phyloP scores from a whole-genome alignment of 2,888 invertebrate genomes.

The Agonopterix heracliana region DNA sequence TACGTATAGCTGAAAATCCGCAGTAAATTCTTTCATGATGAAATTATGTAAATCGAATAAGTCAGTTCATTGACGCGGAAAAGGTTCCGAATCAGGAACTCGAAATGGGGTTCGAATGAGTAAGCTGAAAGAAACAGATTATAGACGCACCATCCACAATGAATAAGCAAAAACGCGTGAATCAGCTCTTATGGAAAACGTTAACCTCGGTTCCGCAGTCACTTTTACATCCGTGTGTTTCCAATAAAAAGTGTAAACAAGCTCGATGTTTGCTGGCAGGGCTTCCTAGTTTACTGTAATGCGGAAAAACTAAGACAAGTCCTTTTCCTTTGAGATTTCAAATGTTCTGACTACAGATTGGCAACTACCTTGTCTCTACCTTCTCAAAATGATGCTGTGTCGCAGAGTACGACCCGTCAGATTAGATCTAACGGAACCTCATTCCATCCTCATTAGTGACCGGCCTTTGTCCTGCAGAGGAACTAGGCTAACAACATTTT shows the following conservation, averaged over 20 bases:
- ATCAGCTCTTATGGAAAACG: slow-evolving; percentile 8
- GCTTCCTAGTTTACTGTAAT: too few relatives aligned
- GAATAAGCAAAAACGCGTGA: slow-evolving; percentile 15
- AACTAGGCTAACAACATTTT: too few relatives aligned
- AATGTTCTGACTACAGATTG: too few relatives aligned
- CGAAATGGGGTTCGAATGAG: slow-evolving; percentile 3
- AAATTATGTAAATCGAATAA: slow-evolving; percentile 2
- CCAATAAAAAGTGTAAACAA: slow-evolving; percentile 22
- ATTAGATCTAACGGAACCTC: too few relatives aligned
- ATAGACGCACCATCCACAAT: slow-evolving; percentile 6
- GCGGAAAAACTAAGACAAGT: too few relatives aligned
- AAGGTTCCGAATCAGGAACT: slow-evolving; percentile 1
- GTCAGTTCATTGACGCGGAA: not conserved
- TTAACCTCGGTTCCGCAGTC: slow-evolving; percentile 12
- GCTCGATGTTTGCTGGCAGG: slow-evolving; percentile 11
- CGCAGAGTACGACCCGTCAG: too few relatives aligned
- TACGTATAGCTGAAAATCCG: too few relatives aligned
- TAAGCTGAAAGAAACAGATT: slow-evolving; percentile 4
- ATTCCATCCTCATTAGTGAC: too few relatives aligned
- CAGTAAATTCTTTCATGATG: not conserved
- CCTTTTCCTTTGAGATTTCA: too few relatives aligned
- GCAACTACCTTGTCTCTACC: too few relatives aligned
- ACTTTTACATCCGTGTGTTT: slow-evolving; percentile 25
- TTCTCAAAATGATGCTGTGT: too few relatives aligned
- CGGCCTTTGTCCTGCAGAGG: too few relatives aligned